A percentile compares a stretch with the other conserved stretches of the same genome.
Conservation (phyloP, 2,797 vertebrate genomes). For the Psittacula echo region DNA sequence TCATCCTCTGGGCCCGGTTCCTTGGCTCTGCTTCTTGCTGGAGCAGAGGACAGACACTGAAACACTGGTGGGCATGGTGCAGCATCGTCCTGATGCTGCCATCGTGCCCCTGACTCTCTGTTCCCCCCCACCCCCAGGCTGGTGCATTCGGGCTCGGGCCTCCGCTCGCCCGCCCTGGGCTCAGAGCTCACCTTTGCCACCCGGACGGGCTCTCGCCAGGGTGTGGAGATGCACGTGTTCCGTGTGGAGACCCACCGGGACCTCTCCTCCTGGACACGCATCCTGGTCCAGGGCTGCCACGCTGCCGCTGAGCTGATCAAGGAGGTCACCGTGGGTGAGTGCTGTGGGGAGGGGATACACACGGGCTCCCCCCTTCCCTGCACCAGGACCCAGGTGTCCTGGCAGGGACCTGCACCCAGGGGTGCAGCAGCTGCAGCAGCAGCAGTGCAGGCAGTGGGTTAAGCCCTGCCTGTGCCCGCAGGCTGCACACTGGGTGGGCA, state of each 20-base stretch:
- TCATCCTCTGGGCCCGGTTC: rapidly evolving
- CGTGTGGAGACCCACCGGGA: conserved; percentile 95
- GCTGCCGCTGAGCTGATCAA: conserved; percentile 90
- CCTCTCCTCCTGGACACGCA: conserved; percentile 92
- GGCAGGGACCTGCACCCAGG: background rate
- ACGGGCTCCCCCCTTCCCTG: rapidly evolving
- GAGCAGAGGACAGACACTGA: background rate
- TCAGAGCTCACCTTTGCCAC: conserved; percentile 92
- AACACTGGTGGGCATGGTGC: rapidly evolving
- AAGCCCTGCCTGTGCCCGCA: conserved; percentile 47
- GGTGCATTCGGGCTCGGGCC: conserved; percentile 90
- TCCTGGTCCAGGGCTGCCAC: conserved; percentile 92
- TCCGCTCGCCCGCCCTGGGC: conserved; percentile 85
- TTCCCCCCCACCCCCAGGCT: conserved; percentile 76
- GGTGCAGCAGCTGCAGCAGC: background rate
- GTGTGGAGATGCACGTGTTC: conserved; percentile 93
- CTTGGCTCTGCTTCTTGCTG: background rate
- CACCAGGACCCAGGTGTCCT: background rate
- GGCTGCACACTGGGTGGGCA: conserved; percentile 88
- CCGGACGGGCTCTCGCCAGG: conserved; percentile 90
- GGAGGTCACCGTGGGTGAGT: conserved; percentile 93
- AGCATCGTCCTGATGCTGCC: rapidly evolving
- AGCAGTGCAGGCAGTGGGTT: background rate
- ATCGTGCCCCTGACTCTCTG: rapidly evolving
- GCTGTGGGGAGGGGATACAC: rapidly evolving